Base-by-base conservation (phyloP, 2,888 invertebrate species). In the Aquatica leii region DNA sequence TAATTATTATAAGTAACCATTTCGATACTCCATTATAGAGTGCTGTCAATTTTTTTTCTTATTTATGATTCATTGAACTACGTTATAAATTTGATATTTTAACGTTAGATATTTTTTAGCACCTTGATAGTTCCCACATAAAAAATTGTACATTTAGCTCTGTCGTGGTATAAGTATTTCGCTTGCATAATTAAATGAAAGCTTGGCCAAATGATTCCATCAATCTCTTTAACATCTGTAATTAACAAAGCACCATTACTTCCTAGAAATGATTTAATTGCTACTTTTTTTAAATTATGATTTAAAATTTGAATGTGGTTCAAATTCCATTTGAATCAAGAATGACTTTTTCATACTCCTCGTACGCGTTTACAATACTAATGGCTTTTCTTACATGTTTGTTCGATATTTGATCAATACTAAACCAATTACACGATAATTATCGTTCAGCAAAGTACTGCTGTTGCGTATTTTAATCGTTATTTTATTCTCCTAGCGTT, bases 151-250 rank as follows among this genome's bases (percentile, higher is more conserved):
- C 41, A 9, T 31, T 43, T 8, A 18, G 37, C 15, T 24, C 24
- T 35, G 52, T 52, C 52, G 34, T 17, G 52, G 14, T 31, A 12
- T 5, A 11, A 17, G 15, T 34, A 18, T 52, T 52, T 52, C 15
- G 18, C 35, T 52, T 52, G 52, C 50, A 50, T 52, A 52, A 52
- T 35, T 52, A 35, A 35, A 52, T 20, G 46, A 52, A 52, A 37
- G 37, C 35, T 17, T 15, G 31, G 37, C n/a, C 35, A 34, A 35
- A 52, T 52, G 35, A 34, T 52, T 52, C 52, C 18, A 37, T 52
- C 52, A 35, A 52, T 46, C 46, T 46, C 46, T 46, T 46, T 17
- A 24, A 46, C 18, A 46, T 35, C 52, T 52, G 52, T 52, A 52
- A 52, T 52, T 52, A 52, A 35, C 35, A 52, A 34, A 46, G 8